Conservation (phyloP, 2,888 invertebrate genomes). For the Scelioninae gen. 1 region DNA sequence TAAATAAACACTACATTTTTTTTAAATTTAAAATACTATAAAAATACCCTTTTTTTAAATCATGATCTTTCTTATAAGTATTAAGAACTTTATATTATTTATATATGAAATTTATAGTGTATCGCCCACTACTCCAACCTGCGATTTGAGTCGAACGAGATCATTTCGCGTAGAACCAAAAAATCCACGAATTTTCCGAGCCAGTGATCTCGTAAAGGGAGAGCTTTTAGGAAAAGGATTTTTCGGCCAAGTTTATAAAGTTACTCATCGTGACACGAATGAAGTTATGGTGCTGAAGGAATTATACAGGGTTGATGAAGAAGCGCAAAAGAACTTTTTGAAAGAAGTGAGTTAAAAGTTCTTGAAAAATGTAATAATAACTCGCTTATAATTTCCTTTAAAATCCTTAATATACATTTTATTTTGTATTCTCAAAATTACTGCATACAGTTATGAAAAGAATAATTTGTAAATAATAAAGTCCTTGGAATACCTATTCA, state of each 20-base stretch:
- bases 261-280: constrained; percentile 94
- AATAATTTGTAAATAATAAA: too few relatives aligned
- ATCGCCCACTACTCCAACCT: constrained; percentile 84
- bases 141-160: constrained; percentile 93
- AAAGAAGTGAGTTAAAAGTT: constrained; percentile 89
- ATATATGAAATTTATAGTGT: too few relatives aligned
- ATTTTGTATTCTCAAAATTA: too few relatives aligned
- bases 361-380: background rate
- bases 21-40: too few relatives aligned
- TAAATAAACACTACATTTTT: background rate
- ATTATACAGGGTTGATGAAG: constrained; percentile 95
- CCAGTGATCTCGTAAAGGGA: constrained; percentile 95
- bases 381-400: background rate
- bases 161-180: constrained; percentile 92
- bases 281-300: constrained; percentile 98
- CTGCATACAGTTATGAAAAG: too few relatives aligned
- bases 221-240: constrained; percentile 96
- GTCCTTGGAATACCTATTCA: too few relatives aligned
- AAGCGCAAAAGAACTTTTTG: constrained; percentile 96
- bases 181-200: constrained; percentile 92
- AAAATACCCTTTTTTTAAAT: too few relatives aligned
- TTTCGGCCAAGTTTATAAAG: constrained; percentile 96
- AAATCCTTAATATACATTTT: background rate
- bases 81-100: too few relatives aligned
- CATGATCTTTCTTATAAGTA: too few relatives aligned